A percentile compares a stretch with the other conserved stretches of the same genome.
phyloP scores from a whole-genome alignment of 2,113 vertebrate species.

The Tinamus guttatus region DNA sequence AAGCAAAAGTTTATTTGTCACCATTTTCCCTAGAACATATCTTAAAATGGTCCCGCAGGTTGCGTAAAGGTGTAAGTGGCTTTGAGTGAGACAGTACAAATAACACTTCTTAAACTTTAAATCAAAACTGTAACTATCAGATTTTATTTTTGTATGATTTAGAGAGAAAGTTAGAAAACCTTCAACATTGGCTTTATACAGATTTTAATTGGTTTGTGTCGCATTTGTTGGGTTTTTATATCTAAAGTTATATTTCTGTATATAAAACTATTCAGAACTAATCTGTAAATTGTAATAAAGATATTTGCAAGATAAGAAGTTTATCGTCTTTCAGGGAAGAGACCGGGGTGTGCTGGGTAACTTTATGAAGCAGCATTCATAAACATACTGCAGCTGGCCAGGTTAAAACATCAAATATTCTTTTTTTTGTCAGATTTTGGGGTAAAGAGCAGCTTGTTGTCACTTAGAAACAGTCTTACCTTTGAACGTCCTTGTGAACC shows the following conservation, averaged over 20 bases:
- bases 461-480: neutral
- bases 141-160: slow-evolving; percentile 85
- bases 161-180: slow-evolving; percentile 35
- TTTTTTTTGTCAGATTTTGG: neutral
- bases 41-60: neutral
- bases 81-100: slow-evolving; percentile 11
- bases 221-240: slow-evolving; percentile 73
- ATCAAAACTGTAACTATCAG: slow-evolving; percentile 73
- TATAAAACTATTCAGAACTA: slow-evolving; percentile 72
- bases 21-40: accelerated
- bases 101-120: slow-evolving; percentile 63
- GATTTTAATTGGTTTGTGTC: slow-evolving; percentile 60
- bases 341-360: accelerated
- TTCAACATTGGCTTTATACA: slow-evolving; percentile 60
- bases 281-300: slow-evolving; percentile 81
- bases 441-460: neutral
- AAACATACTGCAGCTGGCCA: accelerated
- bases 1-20: neutral
- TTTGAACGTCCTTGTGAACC: neutral
- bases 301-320: slow-evolving; percentile 73
- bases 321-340: neutral
- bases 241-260: slow-evolving; percentile 80
- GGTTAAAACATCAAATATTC: neutral
- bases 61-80: neutral
- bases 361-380: accelerated